Evolutionary conservation across 2,888 invertebrate genomes (phyloP).

Genomic region (Ophioninae sp.): DNA sequence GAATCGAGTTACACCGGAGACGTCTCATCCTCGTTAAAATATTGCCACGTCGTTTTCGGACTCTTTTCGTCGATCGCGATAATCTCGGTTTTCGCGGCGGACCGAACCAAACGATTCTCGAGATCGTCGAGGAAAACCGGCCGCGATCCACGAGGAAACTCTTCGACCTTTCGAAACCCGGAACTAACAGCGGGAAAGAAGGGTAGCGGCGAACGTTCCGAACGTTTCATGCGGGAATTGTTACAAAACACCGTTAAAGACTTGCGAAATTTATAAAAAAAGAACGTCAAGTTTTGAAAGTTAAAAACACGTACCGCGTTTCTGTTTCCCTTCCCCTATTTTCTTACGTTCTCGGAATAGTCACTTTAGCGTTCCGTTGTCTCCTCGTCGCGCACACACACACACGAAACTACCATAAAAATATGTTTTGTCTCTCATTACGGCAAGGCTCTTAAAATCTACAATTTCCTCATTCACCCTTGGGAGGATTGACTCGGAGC

Average conservation of each 20-base stretch:
- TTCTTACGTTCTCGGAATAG: slow-evolving; percentile 8
- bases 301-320: slow-evolving; percentile 57
- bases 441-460: slow-evolving; percentile 72
- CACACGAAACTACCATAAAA: slow-evolving; percentile 76
- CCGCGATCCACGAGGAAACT: slow-evolving; percentile 12
- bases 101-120: slow-evolving; percentile 1
- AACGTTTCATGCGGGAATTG: background rate
- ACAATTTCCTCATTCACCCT: slow-evolving; percentile 44
- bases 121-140: slow-evolving; percentile 22
- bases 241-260: background rate
- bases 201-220: background rate
- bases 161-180: background rate
- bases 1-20: slow-evolving; percentile 59
- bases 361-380: slow-evolving; percentile 9
- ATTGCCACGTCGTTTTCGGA: slow-evolving; percentile 54
- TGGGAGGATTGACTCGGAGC: slow-evolving; percentile 22
- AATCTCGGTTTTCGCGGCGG: slow-evolving; percentile 11
- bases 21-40: slow-evolving; percentile 50
- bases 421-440: slow-evolving; percentile 75
- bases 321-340: slow-evolving; percentile 29
- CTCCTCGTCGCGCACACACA: slow-evolving; percentile 64
- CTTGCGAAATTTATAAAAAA: slow-evolving; percentile 29
- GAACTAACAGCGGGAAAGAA: background rate
- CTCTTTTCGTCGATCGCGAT: slow-evolving; percentile 18
- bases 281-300: slow-evolving; percentile 2